Percentiles rank a stretch among this genome's conserved stretches.
Conservation (phyloP, 2,888 invertebrate genomes). For the Tinea pellionella region DNA sequence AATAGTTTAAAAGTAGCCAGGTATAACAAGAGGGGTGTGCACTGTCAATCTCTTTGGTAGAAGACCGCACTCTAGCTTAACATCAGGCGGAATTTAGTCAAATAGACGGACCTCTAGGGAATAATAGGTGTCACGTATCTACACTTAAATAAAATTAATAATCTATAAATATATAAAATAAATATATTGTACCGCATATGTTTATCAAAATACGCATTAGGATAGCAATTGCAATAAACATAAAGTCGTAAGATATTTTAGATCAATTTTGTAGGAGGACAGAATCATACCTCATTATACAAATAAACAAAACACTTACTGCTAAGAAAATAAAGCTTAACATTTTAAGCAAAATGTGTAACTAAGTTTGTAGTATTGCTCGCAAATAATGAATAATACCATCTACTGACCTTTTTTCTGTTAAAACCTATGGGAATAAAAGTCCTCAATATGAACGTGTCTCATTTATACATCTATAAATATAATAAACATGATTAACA, state of each 20-base stretch:
- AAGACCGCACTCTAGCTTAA: too few species aligned
- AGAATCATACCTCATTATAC: not conserved
- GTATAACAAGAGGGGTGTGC: too few species aligned
- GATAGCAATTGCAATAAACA: not conserved
- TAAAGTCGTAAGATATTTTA: not conserved
- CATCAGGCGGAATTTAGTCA: too few species aligned
- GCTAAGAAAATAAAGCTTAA: not conserved
- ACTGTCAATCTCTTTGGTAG: too few species aligned
- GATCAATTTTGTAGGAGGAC: not conserved
- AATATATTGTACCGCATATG: not conserved
- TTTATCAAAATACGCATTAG: not conserved
- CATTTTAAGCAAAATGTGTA: not conserved
- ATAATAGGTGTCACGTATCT: too few species aligned
- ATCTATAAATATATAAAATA: too few species aligned
- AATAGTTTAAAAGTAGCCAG: too few species aligned
- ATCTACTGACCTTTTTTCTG: not conserved
- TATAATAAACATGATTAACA: too few species aligned
- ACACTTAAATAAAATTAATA: too few species aligned
- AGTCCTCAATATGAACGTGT: not conserved
- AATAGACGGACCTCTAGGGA: too few species aligned
- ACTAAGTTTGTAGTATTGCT: not conserved
- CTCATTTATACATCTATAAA: too few species aligned
- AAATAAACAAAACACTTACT: not conserved
- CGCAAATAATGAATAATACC: not conserved
- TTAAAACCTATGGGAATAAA: not conserved